Conservation (phyloP, 1,140 invertebrate genomes). For the Ceratosolen solmsi region DNA sequence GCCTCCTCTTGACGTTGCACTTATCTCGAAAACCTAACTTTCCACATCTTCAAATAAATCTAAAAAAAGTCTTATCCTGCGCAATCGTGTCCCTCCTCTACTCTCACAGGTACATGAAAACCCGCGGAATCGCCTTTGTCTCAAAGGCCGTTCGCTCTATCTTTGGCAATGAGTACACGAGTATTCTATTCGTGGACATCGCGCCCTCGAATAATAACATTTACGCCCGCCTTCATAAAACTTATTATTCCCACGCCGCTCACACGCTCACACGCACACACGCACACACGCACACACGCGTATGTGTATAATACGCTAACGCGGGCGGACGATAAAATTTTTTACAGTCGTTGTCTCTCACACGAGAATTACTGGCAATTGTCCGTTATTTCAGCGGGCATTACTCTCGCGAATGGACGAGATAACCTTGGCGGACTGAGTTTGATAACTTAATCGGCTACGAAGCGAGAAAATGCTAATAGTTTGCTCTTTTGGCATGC, state of each 20-base stretch:
- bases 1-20: not conserved
- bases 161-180: too few relatives aligned
- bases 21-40: not conserved
- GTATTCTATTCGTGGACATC: not conserved
- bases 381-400: not conserved
- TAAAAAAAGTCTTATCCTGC: not conserved
- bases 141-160: too few relatives aligned
- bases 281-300: not conserved
- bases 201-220: conserved; percentile 32
- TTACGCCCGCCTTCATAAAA: conserved; percentile 21
- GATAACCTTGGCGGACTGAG: not conserved
- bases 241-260: conserved; percentile 7
- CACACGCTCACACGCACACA: not conserved
- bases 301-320: too few relatives aligned
- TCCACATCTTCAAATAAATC: not conserved
- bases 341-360: not conserved
- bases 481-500: not conserved
- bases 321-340: not conserved
- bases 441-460: not conserved
- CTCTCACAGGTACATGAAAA: too few relatives aligned
- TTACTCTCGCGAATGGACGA: not conserved
- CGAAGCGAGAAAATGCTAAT: not conserved
- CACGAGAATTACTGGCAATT: not conserved
- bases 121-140: too few relatives aligned
- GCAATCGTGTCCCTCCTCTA: too few relatives aligned